These are phyloP conservation scores for Melospiza georgiana DNA, from an alignment of 2,113 vertebrate species.

Conservation along the genomic window DNA sequence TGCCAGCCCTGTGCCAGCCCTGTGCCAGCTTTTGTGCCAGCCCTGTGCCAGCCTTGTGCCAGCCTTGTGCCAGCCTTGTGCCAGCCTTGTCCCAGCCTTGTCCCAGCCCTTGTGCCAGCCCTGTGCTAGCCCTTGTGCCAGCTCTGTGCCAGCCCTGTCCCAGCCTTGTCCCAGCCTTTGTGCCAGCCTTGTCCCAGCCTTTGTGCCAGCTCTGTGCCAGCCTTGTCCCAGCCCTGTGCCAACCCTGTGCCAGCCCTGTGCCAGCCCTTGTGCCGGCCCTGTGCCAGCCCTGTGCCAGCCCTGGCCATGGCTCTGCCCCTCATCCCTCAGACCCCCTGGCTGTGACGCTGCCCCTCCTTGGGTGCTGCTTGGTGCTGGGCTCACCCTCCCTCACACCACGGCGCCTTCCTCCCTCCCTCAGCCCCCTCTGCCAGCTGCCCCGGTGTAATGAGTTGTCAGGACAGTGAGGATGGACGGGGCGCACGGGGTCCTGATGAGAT, in stretches of 20 bases:
- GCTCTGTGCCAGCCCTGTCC: too few relatives aligned
- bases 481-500: conserved; percentile 74
- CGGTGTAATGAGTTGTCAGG: conserved; percentile 76
- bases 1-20: too few relatives aligned
- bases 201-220: neutral
- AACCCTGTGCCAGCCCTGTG: neutral
- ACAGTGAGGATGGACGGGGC: conserved; percentile 69
- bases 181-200: too few relatives aligned
- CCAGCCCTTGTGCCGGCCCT: neutral
- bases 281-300: neutral
- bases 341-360: rapidly evolving
- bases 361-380: neutral
- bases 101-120: too few relatives aligned
- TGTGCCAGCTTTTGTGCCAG: too few relatives aligned
- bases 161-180: too few relatives aligned
- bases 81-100: too few relatives aligned
- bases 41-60: too few relatives aligned
- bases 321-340: rapidly evolving
- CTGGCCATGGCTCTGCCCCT: neutral
- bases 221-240: neutral
- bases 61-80: too few relatives aligned
- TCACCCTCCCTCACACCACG: neutral
- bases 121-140: too few relatives aligned
- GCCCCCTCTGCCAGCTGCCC: neutral
- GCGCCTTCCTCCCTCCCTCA: neutral